A percentile compares a stretch with the other conserved stretches of the same genome.
Evolutionary conservation across 1,140 invertebrate genomes (phyloP).

Genomic region (Ceratosolen solmsi): DNA sequence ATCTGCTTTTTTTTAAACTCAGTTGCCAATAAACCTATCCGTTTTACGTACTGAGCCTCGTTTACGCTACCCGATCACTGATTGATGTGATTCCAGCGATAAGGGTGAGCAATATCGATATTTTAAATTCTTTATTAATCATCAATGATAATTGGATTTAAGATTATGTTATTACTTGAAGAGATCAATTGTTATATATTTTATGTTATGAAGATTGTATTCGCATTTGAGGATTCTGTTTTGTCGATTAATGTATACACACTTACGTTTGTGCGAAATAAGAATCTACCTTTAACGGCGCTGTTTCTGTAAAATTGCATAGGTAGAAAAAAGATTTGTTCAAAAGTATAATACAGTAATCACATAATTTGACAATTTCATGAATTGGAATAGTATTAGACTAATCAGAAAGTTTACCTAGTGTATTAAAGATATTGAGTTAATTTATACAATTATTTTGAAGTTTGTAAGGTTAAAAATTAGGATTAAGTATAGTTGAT

Average conservation of each 20-base stretch:
- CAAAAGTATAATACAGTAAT: neutral
- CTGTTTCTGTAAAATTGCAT: neutral
- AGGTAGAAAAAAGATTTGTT: neutral
- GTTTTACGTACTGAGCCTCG: neutral
- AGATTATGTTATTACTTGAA: too few species aligned
- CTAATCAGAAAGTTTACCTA: too few species aligned
- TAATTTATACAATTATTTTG: too few species aligned
- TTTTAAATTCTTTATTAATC: too few species aligned
- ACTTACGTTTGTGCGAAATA: neutral
- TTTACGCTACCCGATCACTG: neutral
- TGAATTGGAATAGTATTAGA: neutral
- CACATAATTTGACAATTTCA: neutral
- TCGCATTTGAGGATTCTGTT: too few species aligned
- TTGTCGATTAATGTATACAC: too few species aligned
- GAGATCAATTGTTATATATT: too few species aligned
- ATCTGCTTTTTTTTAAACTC: neutral
- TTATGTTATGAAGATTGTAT: too few species aligned
- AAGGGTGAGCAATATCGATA: neutral
- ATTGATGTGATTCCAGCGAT: neutral
- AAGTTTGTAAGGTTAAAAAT: too few species aligned
- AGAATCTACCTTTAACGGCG: neutral
- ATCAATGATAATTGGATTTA: too few species aligned
- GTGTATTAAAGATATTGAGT: too few species aligned
- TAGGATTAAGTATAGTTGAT: too few species aligned
- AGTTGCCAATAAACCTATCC: slow-evolving; percentile 10